Base-by-base conservation (phyloP, 2,797 vertebrate genomes). In the Gallinago nigripennis region DNA sequence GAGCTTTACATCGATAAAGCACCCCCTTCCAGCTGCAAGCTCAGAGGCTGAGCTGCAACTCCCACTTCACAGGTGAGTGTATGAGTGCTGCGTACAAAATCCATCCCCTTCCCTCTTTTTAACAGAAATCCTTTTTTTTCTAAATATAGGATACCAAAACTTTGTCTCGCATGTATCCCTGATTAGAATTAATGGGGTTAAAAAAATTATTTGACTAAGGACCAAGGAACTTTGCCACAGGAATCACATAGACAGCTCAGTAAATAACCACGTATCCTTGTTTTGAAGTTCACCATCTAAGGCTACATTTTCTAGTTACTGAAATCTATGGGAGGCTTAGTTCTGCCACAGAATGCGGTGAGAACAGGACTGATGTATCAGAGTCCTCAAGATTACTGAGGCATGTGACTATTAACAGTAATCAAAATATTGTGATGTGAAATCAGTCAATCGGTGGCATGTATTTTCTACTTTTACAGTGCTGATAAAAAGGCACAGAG, bases 351-450 rank as follows among this genome's bases (percentile, higher is more conserved):
- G 2, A 81, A 71, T 1, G 3, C 43, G 79, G 71, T 31, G 39
- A 71, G 35, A 82, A 10, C 23, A 87, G 39, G 31, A 72, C n/a
- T 70, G 64, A 71, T 35, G 16, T 18, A 58, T 16, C 14, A 63
- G 39, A 58, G 77, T 58, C 56, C 58, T 91, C 37, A 57, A 78
- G 46, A 46, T 81, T 88, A 79, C 35, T 86, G 65, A 92, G 63
- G 43, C 35, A 88, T 37, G 25, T 65, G 65, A 86, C 65, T 80
- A 71, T 73, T 75, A 84, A 73, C 2, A 78, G 25, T 51, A 92
- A 95, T 86, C 78, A 87, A 95, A 95, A 86, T 84, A 85, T 72
- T 82, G 54, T 82, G 69, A 96, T 88, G 30, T 61, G 72, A 92
- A 61, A 83, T 63, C 72, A 84, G 19, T 84, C 87, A 91, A 43